Percentiles rank a stretch among this genome's conserved stretches.
Evolutionary conservation across 2,113 vertebrate species (phyloP).

Genomic region (Heteronetta atricapilla): DNA sequence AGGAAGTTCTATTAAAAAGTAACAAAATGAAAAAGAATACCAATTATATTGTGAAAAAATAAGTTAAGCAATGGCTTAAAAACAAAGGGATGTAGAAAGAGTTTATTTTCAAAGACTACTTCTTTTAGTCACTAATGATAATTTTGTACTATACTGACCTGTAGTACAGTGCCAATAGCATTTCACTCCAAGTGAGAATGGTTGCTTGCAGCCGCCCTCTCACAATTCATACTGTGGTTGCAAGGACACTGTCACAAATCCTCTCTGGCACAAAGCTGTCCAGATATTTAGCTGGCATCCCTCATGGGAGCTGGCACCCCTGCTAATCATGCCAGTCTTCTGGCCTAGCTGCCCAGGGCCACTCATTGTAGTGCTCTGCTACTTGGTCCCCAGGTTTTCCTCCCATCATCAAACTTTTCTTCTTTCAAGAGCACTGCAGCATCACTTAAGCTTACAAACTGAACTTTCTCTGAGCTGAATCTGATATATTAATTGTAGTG

Average conservation of each 20-base stretch:
- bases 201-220: neutral
- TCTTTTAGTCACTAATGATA: neutral
- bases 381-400: neutral
- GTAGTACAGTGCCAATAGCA: neutral
- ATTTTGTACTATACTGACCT: neutral
- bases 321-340: fast-evolving
- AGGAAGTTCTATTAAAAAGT: neutral
- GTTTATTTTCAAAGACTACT: neutral
- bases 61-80: neutral
- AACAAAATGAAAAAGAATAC: neutral
- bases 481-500: neutral
- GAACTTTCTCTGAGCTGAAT: neutral
- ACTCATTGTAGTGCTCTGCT: neutral
- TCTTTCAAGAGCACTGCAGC: neutral
- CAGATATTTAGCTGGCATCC: neutral
- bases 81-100: neutral
- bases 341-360: neutral
- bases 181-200: neutral
- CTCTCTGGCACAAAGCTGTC: neutral
- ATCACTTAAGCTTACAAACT: neutral
- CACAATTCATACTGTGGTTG: neutral
- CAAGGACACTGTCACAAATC: neutral
- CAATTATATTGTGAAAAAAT: neutral
- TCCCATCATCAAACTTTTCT: neutral
- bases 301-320: neutral